Base-by-base conservation (phyloP, 2,113 vertebrate genomes). In the Colossoma macropomum region DNA sequence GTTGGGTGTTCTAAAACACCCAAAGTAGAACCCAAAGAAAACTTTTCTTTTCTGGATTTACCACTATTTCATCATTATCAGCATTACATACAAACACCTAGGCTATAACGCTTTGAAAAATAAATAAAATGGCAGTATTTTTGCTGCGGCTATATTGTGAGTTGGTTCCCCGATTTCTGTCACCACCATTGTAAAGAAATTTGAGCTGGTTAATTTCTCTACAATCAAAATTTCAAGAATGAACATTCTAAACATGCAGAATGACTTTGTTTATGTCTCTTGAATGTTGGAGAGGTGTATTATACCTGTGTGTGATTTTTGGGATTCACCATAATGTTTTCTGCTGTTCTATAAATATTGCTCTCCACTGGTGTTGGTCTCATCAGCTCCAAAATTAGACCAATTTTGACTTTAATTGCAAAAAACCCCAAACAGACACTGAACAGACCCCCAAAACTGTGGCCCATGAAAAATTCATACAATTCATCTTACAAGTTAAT, bases 381-480 rank as follows among this genome's bases (percentile, higher is more conserved):
- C 15, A 19, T 21, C 28, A 23, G 30, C 30, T 13, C 30, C 11
- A 69, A 69, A 70, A 70, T 70, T 70, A 41, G 68, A 41, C 19
- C 34, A 70, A 4, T 21, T 41, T n/a, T 70, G 19, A 41, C 34
- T 68, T 68, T 17, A 68, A 34, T 68, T 32, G 23, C 56, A 60
- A 56, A 38, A 65, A 74, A 75, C n/a, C n/a, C n/a, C n/a, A n/a
- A n/a, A n/a, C n/a, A n/a, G n/a, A n/a, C n/a, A n/a, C n/a, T 25
- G 63, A 79, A 73, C 41, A 78, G 32, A 70, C 8, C 45, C n/a
- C 34, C 16, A 72, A 80, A 78, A 89, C 62, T 71, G 81, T 73
- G 77, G 45, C 54, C 17, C 75, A 88, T 90, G 19, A 90, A 93
- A 86, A 88, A 91, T 17, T 87, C 41, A 91, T 45, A 0, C 62